Evolutionary conservation across 2,797 vertebrate species (phyloP).

Genomic region (Xerus rutilus): DNA sequence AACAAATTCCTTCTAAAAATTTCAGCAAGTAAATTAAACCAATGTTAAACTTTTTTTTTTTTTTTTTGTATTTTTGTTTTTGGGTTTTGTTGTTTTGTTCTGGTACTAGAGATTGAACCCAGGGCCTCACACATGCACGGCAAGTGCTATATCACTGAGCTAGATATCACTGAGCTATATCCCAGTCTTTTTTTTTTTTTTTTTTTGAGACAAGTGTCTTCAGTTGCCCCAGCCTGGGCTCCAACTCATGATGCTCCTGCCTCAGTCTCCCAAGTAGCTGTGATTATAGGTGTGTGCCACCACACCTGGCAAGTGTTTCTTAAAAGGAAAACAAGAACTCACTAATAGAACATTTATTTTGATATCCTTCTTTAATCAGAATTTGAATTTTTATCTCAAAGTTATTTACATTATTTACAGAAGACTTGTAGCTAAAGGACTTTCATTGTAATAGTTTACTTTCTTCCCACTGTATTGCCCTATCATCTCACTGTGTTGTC

Average conservation of each 20-base stretch:
- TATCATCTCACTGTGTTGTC: neutral
- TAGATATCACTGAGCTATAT: too few species aligned
- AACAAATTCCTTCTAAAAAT: neutral
- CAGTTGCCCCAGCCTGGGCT: too few species aligned
- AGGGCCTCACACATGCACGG: too few species aligned
- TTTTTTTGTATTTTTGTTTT: too few species aligned
- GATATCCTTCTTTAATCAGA: constrained; percentile 6
- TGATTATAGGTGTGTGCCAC: too few species aligned
- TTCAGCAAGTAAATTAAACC: neutral
- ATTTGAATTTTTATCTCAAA: constrained; percentile 53
- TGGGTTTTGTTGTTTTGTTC: too few species aligned
- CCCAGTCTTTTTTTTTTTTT: too few species aligned
- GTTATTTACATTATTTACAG: neutral
- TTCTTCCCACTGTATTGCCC: neutral
- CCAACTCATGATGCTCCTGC: too few species aligned
- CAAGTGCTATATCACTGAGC: too few species aligned
- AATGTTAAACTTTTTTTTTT: neutral
- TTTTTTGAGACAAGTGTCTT: too few species aligned
- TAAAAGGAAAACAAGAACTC: constrained; percentile 35
- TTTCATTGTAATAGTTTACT: neutral
- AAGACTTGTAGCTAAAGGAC: neutral
- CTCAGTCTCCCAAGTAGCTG: too few species aligned
- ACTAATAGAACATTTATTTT: constrained; percentile 7
- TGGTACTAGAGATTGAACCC: too few species aligned
- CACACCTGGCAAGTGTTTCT: neutral